Conservation (phyloP, 2,888 invertebrate genomes). For the Plusia festucae region DNA sequence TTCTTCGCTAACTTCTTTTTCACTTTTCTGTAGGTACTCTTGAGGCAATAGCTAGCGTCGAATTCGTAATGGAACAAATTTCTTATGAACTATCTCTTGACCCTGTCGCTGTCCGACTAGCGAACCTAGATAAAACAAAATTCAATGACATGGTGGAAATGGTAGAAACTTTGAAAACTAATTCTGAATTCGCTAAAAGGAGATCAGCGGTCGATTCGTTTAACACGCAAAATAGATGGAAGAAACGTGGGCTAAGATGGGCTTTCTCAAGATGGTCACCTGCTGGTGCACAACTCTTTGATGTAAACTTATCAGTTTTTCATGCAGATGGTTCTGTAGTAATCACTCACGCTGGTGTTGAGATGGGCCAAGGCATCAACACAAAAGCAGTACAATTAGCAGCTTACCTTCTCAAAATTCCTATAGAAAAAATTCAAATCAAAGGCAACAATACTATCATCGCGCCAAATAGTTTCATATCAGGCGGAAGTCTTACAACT, state of each 20-base stretch:
- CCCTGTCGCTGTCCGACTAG: slow-evolving; percentile 86
- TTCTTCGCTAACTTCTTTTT: background rate
- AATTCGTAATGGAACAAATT: slow-evolving; percentile 91
- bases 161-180: slow-evolving; percentile 84
- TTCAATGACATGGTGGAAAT: slow-evolving; percentile 76
- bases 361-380: slow-evolving; percentile 93
- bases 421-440: slow-evolving; percentile 90
- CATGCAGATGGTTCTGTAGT: slow-evolving; percentile 90
- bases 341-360: slow-evolving; percentile 90
- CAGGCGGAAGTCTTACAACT: slow-evolving; percentile 92
- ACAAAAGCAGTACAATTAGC: slow-evolving; percentile 92
- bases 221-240: slow-evolving; percentile 92
- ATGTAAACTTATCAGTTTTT: slow-evolving; percentile 47
- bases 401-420: slow-evolving; percentile 90
- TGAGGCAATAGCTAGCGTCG: slow-evolving; percentile 88
- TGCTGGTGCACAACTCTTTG: slow-evolving; percentile 38
- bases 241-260: slow-evolving; percentile 91
- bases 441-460: slow-evolving; percentile 90
- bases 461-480: slow-evolving; percentile 90
- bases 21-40: slow-evolving; percentile 74
- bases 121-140: slow-evolving; percentile 80
- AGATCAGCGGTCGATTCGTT: slow-evolving; percentile 83
- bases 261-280: slow-evolving; percentile 90
- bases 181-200: slow-evolving; percentile 77
- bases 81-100: slow-evolving; percentile 86